A percentile compares a stretch with the other conserved stretches of the same genome.
Conservation (phyloP, 2,113 vertebrate genomes). For the Eulemur rufifrons region DNA sequence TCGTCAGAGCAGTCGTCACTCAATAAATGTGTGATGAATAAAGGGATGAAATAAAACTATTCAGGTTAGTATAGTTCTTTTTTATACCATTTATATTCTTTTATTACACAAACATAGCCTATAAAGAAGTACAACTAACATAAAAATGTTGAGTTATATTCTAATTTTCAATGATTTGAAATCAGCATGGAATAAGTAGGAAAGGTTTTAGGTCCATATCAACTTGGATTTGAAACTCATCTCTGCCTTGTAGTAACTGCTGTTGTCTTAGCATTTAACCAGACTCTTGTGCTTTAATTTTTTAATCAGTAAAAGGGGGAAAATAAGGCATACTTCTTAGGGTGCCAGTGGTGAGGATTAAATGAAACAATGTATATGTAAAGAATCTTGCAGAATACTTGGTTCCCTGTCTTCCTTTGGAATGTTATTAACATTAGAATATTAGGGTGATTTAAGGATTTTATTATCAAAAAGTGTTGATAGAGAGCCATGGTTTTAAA, state of each 20-base stretch:
- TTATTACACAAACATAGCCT: neutral
- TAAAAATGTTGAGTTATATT: neutral
- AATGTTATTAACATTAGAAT: neutral
- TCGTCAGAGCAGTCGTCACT: neutral
- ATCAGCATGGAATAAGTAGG: neutral
- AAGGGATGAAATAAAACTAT: neutral
- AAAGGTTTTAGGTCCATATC: neutral
- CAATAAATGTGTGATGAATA: neutral
- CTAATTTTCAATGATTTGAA: neutral
- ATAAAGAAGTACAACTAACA: neutral
- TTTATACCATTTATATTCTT: neutral
- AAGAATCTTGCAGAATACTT: neutral
- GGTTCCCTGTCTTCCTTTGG: neutral
- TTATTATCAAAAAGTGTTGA: neutral
- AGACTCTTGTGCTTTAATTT: slow-evolving; percentile 9
- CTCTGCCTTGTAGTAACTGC: neutral
- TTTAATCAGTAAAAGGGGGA: neutral
- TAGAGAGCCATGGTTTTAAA: slow-evolving; percentile 5
- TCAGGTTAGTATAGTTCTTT: neutral
- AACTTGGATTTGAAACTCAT: slow-evolving; percentile 3
- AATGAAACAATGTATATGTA: neutral
- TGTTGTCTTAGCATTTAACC: neutral
- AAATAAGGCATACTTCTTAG: neutral
- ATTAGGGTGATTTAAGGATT: neutral
- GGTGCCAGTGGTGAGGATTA: neutral